These are phyloP conservation scores for Pseudomyrmex dendroicus DNA, from an alignment of 1,140 invertebrate species.

Conservation along the genomic window DNA sequence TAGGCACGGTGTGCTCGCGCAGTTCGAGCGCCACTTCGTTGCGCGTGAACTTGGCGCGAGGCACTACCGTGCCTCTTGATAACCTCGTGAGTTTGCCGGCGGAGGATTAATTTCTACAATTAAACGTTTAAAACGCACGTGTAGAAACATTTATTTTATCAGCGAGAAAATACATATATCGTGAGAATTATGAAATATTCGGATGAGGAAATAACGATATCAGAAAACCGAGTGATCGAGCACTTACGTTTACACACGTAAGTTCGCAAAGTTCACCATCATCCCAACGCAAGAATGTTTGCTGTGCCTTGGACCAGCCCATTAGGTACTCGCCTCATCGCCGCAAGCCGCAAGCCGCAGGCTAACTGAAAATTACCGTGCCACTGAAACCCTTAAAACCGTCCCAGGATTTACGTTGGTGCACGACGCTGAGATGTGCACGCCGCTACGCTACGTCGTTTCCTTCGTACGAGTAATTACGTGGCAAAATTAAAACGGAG, in stretches of 20 bases:
- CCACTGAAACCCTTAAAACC: slow-evolving; percentile 58
- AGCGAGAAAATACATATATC: not conserved
- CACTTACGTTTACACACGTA: slow-evolving; percentile 26
- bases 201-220: not conserved
- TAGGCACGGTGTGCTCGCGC: too few species aligned
- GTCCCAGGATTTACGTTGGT: slow-evolving; percentile 52
- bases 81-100: too few species aligned
- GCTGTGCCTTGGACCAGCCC: slow-evolving; percentile 52
- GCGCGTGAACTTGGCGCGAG: too few species aligned
- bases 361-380: slow-evolving; percentile 62
- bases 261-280: slow-evolving; percentile 52
- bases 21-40: too few species aligned
- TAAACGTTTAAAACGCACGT: too few species aligned
- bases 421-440: slow-evolving; percentile 23
- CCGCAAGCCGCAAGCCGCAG: slow-evolving; percentile 56
- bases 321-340: slow-evolving; percentile 58
- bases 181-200: not conserved
- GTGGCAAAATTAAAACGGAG: slow-evolving; percentile 51
- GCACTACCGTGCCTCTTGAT: too few species aligned
- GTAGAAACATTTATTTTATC: not conserved
- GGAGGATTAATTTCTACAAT: too few species aligned
- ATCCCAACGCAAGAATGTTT: slow-evolving; percentile 54
- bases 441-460: not conserved
- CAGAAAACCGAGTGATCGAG: not conserved
- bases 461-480: slow-evolving; percentile 50